phyloP scores from a whole-genome alignment of 2,113 vertebrate species.

The Psammodynastes pulverulentus region DNA sequence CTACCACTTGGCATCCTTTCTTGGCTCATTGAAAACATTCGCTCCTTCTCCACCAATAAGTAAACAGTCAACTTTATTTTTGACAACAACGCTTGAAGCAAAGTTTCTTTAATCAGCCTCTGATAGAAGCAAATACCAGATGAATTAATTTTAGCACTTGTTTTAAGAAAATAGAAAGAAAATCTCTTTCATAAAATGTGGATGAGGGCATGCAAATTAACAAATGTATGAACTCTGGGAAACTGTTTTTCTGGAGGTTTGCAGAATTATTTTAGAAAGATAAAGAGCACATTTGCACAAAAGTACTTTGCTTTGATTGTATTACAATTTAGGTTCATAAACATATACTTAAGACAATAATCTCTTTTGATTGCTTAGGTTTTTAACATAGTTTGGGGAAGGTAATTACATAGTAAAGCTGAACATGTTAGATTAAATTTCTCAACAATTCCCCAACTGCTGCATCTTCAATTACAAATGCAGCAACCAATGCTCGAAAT shows the following conservation, averaged over 20 bases:
- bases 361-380: not conserved
- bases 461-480: not conserved
- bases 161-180: not conserved
- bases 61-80: not conserved
- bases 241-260: not conserved
- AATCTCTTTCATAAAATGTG: constrained; percentile 20
- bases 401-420: constrained; percentile 35
- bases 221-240: not conserved
- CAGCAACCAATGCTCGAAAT: not conserved
- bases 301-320: not conserved
- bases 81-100: not conserved
- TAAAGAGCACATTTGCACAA: not conserved
- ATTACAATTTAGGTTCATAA: not conserved
- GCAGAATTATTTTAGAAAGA: not conserved
- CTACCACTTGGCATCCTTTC: not conserved
- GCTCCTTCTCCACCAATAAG: not conserved
- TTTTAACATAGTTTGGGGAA: constrained; percentile 40
- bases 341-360: not conserved
- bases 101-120: not conserved
- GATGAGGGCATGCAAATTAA: not conserved
- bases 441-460: constrained; percentile 5
- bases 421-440: not conserved
- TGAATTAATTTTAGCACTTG: not conserved
- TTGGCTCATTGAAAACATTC: not conserved
- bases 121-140: not conserved